These are phyloP conservation scores for Xyliphius kryptos DNA, from an alignment of 2,113 vertebrate genomes.

Conservation along the genomic window DNA sequence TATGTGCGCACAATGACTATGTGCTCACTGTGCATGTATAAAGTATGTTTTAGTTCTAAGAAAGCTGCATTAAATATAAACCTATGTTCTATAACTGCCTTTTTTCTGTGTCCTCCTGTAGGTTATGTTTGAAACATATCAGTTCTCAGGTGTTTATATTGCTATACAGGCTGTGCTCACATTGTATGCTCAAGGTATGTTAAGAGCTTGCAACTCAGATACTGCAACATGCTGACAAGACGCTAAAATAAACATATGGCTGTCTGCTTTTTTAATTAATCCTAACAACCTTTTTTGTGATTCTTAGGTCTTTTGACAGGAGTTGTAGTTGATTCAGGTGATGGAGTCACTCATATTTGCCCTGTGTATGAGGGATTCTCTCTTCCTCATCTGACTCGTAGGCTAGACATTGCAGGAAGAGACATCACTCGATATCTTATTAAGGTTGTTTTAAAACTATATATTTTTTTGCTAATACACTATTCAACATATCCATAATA, in stretches of 20 bases:
- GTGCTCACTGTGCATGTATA: too few relatives aligned
- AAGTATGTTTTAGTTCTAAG: too few relatives aligned
- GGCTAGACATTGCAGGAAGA: constrained; percentile 92
- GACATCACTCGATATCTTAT: constrained; percentile 97
- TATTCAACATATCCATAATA: too few relatives aligned
- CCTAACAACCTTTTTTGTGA: not conserved
- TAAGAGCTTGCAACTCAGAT: too few relatives aligned
- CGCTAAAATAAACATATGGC: not conserved
- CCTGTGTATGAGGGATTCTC: constrained; percentile 98
- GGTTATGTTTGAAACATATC: constrained; percentile 99
- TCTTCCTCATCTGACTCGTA: constrained; percentile 89
- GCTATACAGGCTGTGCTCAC: constrained; percentile 97
- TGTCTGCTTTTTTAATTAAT: too few relatives aligned
- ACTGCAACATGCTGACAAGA: not conserved
- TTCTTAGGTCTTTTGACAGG: constrained; percentile 84
- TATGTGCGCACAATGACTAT: too few relatives aligned
- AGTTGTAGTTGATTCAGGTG: constrained; percentile 94
- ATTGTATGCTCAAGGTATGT: constrained; percentile 93
- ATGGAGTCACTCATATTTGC: constrained; percentile 95
- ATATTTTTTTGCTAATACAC: too few relatives aligned
- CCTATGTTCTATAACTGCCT: not conserved
- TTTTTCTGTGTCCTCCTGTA: constrained; percentile 49
- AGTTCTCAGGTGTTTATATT: constrained; percentile 93
- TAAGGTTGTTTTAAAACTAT: constrained; percentile 62
- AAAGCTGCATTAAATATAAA: not conserved